Conservation (phyloP, 2,113 vertebrate genomes). For the Scortum barcoo region DNA sequence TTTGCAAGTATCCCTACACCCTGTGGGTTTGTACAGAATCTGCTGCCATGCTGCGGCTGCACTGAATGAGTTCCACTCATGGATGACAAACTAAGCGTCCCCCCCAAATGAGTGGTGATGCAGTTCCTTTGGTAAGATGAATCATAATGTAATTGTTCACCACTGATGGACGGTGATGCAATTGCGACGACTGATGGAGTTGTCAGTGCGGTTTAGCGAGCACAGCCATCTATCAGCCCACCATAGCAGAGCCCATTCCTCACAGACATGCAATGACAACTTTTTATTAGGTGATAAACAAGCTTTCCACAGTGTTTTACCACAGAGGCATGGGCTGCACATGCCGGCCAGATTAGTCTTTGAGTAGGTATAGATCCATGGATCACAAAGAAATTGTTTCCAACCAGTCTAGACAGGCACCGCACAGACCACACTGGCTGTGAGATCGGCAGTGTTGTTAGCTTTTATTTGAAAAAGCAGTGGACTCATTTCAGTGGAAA, state of each 20-base stretch:
- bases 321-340: not conserved
- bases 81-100: constrained; percentile 22
- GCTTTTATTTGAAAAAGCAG: too few relatives aligned
- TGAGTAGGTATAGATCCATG: not conserved
- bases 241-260: constrained; percentile 33
- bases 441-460: too few relatives aligned
- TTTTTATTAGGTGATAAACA: constrained; percentile 44
- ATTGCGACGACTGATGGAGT: constrained; percentile 49
- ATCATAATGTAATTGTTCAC: constrained; percentile 33
- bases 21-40: too few relatives aligned
- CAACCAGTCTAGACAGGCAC: not conserved
- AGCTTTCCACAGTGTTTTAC: constrained; percentile 5
- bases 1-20: too few relatives aligned
- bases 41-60: too few relatives aligned
- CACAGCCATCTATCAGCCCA: constrained; percentile 42
- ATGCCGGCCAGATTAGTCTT: not conserved
- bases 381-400: not conserved
- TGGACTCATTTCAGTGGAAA: too few relatives aligned
- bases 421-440: too few relatives aligned
- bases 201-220: constrained; percentile 48
- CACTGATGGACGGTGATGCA: constrained; percentile 48
- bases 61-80: constrained; percentile 3
- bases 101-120: constrained; percentile 21
- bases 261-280: constrained; percentile 32
- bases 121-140: constrained; percentile 36